Evolutionary conservation across 2,888 invertebrate genomes (phyloP), one percentile per base, ranked within the genome.

Genomic region (Diaprepes abbreviatus): DNA sequence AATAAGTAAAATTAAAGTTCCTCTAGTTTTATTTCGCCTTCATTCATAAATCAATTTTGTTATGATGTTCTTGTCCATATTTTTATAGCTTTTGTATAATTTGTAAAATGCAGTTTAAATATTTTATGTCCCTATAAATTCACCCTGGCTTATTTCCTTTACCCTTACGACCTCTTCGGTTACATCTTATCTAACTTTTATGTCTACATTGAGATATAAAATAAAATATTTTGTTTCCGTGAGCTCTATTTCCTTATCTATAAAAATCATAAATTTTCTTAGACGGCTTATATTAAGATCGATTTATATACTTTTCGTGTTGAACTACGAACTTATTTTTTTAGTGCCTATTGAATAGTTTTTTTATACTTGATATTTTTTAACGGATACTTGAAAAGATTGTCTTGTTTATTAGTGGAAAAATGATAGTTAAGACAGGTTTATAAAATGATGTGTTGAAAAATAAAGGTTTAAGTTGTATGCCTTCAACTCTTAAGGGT

Each of bases 381-480:
- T 55, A 57, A 57, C 38, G 24, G 36, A 19, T 17, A 19, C 57
- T 57, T 57, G 14, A 17, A 12, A 40, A 5, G 12, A 58, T 57
- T 40, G 45, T 52, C 43, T 45, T 48, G 48, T 67, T 73, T 73
- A 73, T 70, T 72, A 63, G 59, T 59, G 71, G 65, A 74, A 64
- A 73, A 75, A 76, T 74, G 57, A 73, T 60, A 50, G 54, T 38
- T 52, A 59, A 70, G 79, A 79, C 75, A 78, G 78, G 72, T 76
- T 79, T 76, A 79, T 79, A 71, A 75, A 74, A 79, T 73, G 73
- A 75, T 71, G 71, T 75, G 78, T 66, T 74, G 79, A 79, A 66
- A 74, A 55, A 63, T 31, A 45, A 50, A 50, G 16, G 43, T 50
- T 45, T 31, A 10, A 48, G 33, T 5, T 24, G n/a, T 24, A 40